These are phyloP conservation scores for Drosophila setifemur DNA, from an alignment of 1,140 invertebrate genomes.

Conservation along the genomic window DNA sequence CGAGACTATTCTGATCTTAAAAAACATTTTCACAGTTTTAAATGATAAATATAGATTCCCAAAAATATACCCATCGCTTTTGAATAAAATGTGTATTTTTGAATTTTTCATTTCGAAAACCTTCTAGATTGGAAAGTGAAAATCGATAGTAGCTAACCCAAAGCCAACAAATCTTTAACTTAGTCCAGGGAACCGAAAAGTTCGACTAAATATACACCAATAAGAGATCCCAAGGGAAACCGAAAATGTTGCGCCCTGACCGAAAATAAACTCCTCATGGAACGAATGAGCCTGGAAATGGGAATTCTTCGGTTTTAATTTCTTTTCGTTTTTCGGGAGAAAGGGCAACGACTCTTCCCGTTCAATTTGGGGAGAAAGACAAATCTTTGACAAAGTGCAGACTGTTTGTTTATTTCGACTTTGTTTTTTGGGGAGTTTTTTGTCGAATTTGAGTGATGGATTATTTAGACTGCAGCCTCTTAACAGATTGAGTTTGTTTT, in stretches of 20 bases:
- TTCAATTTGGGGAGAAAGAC: conserved; percentile 23
- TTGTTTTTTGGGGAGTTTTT: conserved; percentile 6
- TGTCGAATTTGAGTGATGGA: conserved; percentile 31
- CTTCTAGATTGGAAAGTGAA: conserved; percentile 3
- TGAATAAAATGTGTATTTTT: no score
- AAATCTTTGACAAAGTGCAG: conserved; percentile 40
- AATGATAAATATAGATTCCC: no score
- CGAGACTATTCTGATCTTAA: no score
- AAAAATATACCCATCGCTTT: no score
- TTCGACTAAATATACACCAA: conserved; percentile 38
- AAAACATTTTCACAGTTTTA: no score
- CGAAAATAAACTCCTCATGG: conserved; percentile 54
- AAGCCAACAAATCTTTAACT: not conserved
- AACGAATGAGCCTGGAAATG: conserved; percentile 23
- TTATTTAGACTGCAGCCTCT: conserved; percentile 11
- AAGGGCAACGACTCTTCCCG: conserved; percentile 66
- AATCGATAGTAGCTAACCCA: conserved; percentile 44
- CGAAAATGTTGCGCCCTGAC: conserved; percentile 45
- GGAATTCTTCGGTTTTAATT: conserved; percentile 31
- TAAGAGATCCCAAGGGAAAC: conserved; percentile 3
- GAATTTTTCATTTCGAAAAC: no score
- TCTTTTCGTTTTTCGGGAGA: conserved; percentile 32
- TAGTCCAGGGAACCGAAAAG: not conserved
- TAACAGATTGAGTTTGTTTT: conserved; percentile 6
- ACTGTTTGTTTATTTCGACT: conserved; percentile 34